phyloP scores from a whole-genome alignment of 2,113 vertebrate species.

The Salvelinus fontinalis region DNA sequence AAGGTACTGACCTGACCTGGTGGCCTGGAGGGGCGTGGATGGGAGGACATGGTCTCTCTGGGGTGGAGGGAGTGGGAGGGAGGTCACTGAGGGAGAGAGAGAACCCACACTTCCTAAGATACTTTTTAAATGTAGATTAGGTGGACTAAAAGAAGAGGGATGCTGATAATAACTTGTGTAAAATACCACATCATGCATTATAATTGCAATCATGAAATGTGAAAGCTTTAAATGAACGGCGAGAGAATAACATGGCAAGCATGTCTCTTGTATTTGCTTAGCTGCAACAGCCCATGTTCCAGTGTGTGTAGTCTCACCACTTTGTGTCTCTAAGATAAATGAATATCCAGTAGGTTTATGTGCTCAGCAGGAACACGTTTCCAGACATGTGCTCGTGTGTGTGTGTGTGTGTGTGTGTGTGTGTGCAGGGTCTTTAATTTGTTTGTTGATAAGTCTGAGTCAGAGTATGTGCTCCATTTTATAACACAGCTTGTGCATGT shows the following conservation, averaged over 20 bases:
- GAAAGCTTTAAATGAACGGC: not conserved
- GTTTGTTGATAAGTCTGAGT: too few species aligned
- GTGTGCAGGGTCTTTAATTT: not conserved
- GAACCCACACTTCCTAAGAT: too few species aligned
- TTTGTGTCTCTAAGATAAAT: slow-evolving; percentile 28
- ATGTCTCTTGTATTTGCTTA: slow-evolving; percentile 30
- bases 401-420: slow-evolving; percentile 5
- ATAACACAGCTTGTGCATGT: not conserved
- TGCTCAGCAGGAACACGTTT: slow-evolving; percentile 23
- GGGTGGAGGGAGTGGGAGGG: not conserved
- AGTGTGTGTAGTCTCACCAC: slow-evolving; percentile 1
- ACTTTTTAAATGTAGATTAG: not conserved
- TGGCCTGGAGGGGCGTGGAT: not conserved
- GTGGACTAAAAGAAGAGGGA: not conserved
- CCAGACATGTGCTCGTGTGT: slow-evolving; percentile 12
- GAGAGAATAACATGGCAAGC: too few species aligned
- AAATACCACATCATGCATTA: not conserved
- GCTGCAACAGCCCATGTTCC: slow-evolving; percentile 23
- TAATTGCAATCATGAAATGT: not conserved
- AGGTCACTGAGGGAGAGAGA: not conserved
- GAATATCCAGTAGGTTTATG: slow-evolving; percentile 12
- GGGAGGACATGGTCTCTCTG: not conserved
- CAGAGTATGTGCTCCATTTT: too few species aligned
- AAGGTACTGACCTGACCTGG: not conserved
- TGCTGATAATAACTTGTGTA: not conserved